Base-by-base conservation (phyloP, 2,113 vertebrate genomes). In the Hoplias malabaricus region DNA sequence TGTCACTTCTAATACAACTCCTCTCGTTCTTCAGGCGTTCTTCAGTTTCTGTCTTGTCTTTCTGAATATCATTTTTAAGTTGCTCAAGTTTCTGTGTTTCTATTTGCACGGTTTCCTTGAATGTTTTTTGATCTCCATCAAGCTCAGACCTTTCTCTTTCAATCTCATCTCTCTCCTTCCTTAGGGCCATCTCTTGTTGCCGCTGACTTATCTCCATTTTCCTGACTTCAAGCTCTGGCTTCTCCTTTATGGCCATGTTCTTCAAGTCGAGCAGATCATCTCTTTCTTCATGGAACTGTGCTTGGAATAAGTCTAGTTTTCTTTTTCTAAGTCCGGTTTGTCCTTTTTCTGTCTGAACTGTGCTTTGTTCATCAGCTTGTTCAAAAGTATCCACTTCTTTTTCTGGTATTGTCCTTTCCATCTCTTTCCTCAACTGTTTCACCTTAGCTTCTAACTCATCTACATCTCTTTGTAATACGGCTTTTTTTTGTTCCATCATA, bases 31-130 rank as follows among this genome's bases (percentile, higher is more conserved):
- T 43, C 19, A 54, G 23, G 61, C 3, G 29, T 11, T 34, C 48
- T 79, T 79, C 68, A 29, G 23, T 66, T 50, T 53, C 27, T 4
- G 33, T 19, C 36, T 21, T 53, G 31, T 66, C 63, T 11, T 33
- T 68, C 31, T 76, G 25, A 57, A 76, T 23, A 5, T 29, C 23
- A 27, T 7, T 36, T 14, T 71, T 84, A 5, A 80, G 56, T 34
- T 23, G 36, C 12, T 67, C 36, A 16, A 73, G 43, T 9, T 53
- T 8, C 3, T 66, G n/a, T 19, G 33, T 50, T 48, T 82, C 54
- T 29, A 23, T 54, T 46, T 43, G 42, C 5, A 73, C 29, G 0
- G 29, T 72, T 71, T 38, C 42, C 19, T 50, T 71, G 6, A 67
- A 34, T 29, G 29, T 48, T 2, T 56, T 48, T 23, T 2, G 19